phyloP scores from a whole-genome alignment of 2,113 vertebrate species.

The Phasianus colchicus region DNA sequence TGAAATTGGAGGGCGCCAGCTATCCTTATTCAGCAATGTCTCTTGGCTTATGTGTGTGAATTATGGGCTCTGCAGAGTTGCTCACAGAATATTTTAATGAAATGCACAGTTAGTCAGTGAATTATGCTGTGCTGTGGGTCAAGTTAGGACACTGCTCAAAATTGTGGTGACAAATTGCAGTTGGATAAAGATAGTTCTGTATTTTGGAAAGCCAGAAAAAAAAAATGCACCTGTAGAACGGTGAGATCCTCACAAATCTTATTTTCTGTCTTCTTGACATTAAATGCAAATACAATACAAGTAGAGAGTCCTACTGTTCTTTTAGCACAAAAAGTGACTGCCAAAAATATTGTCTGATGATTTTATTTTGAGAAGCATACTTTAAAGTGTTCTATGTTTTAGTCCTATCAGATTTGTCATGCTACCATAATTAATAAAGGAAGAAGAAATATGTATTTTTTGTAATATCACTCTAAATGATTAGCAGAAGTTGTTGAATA shows the following conservation, averaged over 20 bases:
- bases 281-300: neutral
- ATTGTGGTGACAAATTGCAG: neutral
- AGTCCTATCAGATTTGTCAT: neutral
- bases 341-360: neutral
- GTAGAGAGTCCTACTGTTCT: neutral
- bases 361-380: neutral
- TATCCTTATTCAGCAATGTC: neutral
- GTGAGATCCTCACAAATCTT: neutral
- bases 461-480: neutral
- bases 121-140: neutral
- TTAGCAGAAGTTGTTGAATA: neutral
- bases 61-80: neutral
- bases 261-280: neutral
- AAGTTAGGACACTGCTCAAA: neutral
- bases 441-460: neutral
- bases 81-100: neutral
- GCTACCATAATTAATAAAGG: neutral
- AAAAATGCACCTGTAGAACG: neutral
- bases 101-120: neutral
- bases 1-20: neutral
- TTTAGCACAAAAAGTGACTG: neutral
- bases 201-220: neutral
- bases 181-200: neutral
- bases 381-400: neutral
- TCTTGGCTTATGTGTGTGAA: neutral